Evolutionary conservation across 2,797 vertebrate species (phyloP).

Genomic region (Schizothorax lantsangensis): DNA sequence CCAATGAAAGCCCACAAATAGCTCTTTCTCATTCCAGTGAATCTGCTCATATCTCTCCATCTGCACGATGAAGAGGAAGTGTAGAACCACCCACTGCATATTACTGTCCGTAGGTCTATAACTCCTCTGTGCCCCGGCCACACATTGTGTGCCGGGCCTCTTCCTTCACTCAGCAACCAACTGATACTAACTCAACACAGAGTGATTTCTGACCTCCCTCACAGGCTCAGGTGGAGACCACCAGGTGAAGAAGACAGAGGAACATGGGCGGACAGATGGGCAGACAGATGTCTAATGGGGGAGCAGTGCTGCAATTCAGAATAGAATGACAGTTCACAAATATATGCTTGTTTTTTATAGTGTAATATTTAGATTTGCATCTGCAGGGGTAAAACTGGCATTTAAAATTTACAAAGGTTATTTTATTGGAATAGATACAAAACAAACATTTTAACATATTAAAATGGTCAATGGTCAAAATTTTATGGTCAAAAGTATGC

Average conservation of each 20-base stretch:
- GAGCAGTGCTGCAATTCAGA: constrained; percentile 21
- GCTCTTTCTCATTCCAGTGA: constrained; percentile 19
- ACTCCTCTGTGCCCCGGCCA: constrained; percentile 42
- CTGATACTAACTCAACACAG: constrained; percentile 44
- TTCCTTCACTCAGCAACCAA: constrained; percentile 52
- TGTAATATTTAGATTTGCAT: background rate
- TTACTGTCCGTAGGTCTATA: constrained; percentile 26
- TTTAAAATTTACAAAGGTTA: background rate
- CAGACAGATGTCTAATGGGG: constrained; percentile 6
- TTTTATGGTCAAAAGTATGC: background rate
- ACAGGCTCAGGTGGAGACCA: constrained; percentile 45
- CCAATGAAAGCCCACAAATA: background rate
- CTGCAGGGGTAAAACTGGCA: background rate
- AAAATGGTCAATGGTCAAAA: background rate
- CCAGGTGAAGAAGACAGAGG: constrained; percentile 28
- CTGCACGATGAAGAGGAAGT: constrained; percentile 43
- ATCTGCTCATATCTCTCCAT: constrained; percentile 30
- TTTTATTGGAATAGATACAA: background rate
- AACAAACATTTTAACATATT: background rate
- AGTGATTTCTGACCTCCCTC: constrained; percentile 36
- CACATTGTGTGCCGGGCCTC: constrained; percentile 41
- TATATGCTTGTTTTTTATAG: background rate
- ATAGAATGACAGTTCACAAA: constrained; percentile 8
- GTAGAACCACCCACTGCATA: constrained; percentile 5
- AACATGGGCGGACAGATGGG: constrained; percentile 6